phyloP scores from a whole-genome alignment of 2,888 invertebrate species.

The Tolmerus cingulatus region DNA sequence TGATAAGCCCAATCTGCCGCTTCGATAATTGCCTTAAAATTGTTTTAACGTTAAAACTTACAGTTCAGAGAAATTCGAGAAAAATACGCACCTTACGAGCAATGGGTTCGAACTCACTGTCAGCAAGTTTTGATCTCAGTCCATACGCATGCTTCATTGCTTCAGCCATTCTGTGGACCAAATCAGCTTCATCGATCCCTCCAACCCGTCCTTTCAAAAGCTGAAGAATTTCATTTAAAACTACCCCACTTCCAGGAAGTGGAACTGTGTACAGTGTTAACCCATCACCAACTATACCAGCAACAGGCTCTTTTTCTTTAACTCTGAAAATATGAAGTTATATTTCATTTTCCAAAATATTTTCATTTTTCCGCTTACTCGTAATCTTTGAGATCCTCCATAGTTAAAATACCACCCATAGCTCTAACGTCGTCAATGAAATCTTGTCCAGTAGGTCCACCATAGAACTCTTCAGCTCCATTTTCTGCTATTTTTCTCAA shows the following conservation, averaged over 20 bases:
- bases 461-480: slow-evolving; percentile 74
- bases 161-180: slow-evolving; percentile 79
- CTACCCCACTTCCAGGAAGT: slow-evolving; percentile 83
- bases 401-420: slow-evolving; percentile 79
- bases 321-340: slow-evolving; percentile 51
- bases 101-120: slow-evolving; percentile 65
- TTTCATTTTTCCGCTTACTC: slow-evolving; percentile 64
- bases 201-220: slow-evolving; percentile 66
- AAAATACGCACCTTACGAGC: slow-evolving; percentile 47
- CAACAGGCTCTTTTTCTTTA: slow-evolving; percentile 61
- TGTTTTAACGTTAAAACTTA: not conserved
- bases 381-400: slow-evolving; percentile 78
- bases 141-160: slow-evolving; percentile 93
- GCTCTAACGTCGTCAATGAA: slow-evolving; percentile 73
- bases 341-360: not conserved
- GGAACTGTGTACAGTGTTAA: slow-evolving; percentile 78
- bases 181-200: slow-evolving; percentile 53
- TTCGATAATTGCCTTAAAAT: not conserved
- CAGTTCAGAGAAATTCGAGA: not conserved
- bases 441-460: slow-evolving; percentile 68
- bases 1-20: not conserved
- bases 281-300: slow-evolving; percentile 57
- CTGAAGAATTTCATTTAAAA: slow-evolving; percentile 83
- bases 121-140: slow-evolving; percentile 77
- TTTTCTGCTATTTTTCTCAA: slow-evolving; percentile 73